Conservation (phyloP, 2,113 vertebrate species). For the Carassius auratus region DNA sequence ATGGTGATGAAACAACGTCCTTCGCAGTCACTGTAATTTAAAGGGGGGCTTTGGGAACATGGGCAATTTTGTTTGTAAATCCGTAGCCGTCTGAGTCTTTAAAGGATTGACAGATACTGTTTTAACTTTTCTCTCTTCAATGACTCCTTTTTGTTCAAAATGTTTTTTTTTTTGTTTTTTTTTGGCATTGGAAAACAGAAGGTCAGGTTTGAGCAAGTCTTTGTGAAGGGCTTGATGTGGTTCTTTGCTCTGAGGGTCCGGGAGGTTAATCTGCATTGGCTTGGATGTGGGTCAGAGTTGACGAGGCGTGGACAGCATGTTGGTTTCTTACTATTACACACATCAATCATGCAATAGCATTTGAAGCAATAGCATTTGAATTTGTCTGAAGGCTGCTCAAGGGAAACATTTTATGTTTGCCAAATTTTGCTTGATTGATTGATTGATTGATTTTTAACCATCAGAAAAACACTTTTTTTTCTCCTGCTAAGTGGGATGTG, state of each 20-base stretch:
- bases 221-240: slow-evolving; percentile 24
- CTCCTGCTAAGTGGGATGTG: neutral
- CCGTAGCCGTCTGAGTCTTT: slow-evolving; percentile 62
- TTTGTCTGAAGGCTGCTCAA: slow-evolving; percentile 15
- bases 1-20: slow-evolving; percentile 63
- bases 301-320: slow-evolving; percentile 33
- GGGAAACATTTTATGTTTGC: neutral
- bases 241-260: slow-evolving; percentile 11
- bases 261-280: slow-evolving; percentile 33
- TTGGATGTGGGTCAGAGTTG: slow-evolving; percentile 23
- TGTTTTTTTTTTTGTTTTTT: slow-evolving; percentile 46
- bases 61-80: slow-evolving; percentile 69
- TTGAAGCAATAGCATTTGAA: neutral
- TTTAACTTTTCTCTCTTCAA: slow-evolving; percentile 58
- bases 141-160: neutral
- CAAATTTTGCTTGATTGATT: too few relatives aligned
- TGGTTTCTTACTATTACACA: slow-evolving; percentile 25
- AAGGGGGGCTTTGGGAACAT: slow-evolving; percentile 53
- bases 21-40: slow-evolving; percentile 77
- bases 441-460: neutral
- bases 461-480: neutral
- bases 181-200: slow-evolving; percentile 62
- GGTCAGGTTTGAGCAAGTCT: neutral
- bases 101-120: slow-evolving; percentile 62
- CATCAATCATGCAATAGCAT: neutral